Evolutionary conservation across 1,140 invertebrate genomes (phyloP), one percentile per base, ranked within the genome.

Genomic region (Halotydeus destructor): DNA sequence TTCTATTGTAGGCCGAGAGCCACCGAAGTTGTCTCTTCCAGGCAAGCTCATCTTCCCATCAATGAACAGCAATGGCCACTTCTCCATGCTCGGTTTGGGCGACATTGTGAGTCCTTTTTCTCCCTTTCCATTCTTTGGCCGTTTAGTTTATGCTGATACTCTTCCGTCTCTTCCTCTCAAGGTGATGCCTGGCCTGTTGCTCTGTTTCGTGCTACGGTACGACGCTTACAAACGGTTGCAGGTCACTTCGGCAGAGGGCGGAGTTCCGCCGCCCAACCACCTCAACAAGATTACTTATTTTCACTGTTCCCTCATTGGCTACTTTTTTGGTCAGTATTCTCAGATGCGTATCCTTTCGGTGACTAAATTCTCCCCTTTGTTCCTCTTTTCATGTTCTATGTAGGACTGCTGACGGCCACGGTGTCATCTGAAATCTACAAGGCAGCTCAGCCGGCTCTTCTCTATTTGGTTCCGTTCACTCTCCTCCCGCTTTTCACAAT

Each of bases 341-440:
- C 25, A 50, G 8, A 12, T 9, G n/a, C 28, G 14, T 11, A 26
- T 9, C 48, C 25, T n/a, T 46, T 47, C 14, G 11, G 5, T 23
- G 5, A 9, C 14, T n/a, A 27, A 44, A 19, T 48, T 23, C 18
- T 5, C 24, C 6, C 32, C 42, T 48, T 35, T 37, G 31, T 19
- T 40, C 26, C 26, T 14, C 30, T 45, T n/a, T 35, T 28, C 38
- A 8, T 34, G 46, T 4, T 42, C 30, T 33, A 47, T 47, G 16
- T 46, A 63, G 88, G 89, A 49, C 67, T 94, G 55, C 68, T 94
- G 56, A 94, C 88, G 54, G 89, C 89, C 38, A 94, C 88, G 22
- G 82, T 94, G 44, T 91, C 84, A 50, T 88, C 84, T 12, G 88
- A 96, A 67, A 76, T 94, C 52, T 94, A 94, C 66, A 89, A 89